Base-by-base conservation (phyloP, 2,888 invertebrate species). In the Sepioteuthis lessoniana region DNA sequence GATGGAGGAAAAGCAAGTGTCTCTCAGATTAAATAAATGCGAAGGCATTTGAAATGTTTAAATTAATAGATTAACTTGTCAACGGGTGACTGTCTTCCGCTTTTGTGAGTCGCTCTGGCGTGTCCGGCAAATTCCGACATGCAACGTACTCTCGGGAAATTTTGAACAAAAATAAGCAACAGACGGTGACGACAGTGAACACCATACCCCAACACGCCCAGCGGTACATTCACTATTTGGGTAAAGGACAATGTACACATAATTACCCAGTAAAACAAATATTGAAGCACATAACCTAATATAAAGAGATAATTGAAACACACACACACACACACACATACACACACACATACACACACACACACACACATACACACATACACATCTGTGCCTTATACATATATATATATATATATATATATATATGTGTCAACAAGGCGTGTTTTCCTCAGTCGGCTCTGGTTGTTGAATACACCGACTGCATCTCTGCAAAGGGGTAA, bases 41-140 rank as follows among this genome's bases (percentile, higher is more conserved):
- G 35, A 76, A n/a, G n/a, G n/a, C 31, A n/a, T 76, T 13, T 16
- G n/a, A 76, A 76, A 76, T 76, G 76, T 76, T 76, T 16, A 76
- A 76, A n/a, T 76, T n/a, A 76, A 76, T 76, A n/a, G 76, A 76
- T 35, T n/a, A 76, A 76, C n/a, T 76, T 76, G n/a, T 76, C 76
- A 76, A n/a, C n/a, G 76, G n/a, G 76, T 76, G 76, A 35, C 76
- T n/a, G 76, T 76, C 76, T 10, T 76, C 76, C 0, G 76, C 35
- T 35, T 16, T 76, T 76, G n/a, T 35, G 76, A 76, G n/a, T 76
- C 13, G n/a, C 16, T 76, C 76, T n/a, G n/a, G 76, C 76, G 76
- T 76, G 35, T 2, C 35, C 35, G 76, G 0, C 76, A n/a, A 76
- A 76, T 76, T 35, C 76, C 76, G n/a, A 76, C n/a, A 76, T 76